Conservation (phyloP, 2,797 vertebrate genomes). For the Poecile montanus region DNA sequence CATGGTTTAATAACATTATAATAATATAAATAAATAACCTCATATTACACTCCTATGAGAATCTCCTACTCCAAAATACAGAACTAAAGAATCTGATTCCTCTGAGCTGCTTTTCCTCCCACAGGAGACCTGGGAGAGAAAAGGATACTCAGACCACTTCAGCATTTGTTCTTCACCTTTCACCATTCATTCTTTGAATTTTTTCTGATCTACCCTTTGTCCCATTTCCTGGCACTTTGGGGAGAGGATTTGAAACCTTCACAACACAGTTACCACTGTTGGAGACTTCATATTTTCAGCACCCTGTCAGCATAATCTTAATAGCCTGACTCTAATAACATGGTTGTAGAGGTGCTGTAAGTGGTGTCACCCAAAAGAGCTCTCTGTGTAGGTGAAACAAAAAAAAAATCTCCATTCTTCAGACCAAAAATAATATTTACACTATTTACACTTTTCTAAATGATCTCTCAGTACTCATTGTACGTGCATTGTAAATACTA, state of each 20-base stretch:
- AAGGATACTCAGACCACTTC: not conserved
- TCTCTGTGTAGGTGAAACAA: not conserved
- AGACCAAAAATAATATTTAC: not conserved
- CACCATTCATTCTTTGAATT: not conserved
- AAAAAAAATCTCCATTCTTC: not conserved
- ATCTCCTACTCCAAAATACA: not conserved
- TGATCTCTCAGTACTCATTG: not conserved
- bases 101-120: not conserved
- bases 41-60: rapidly evolving
- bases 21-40: not conserved
- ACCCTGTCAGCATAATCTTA: not conserved
- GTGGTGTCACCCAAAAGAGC: not conserved
- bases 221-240: not conserved
- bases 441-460: not conserved
- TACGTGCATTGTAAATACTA: not conserved
- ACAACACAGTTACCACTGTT: not conserved
- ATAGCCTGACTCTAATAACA: not conserved
- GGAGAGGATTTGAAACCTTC: not conserved
- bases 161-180: not conserved
- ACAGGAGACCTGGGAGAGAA: not conserved
- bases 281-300: not conserved
- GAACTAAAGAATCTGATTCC: not conserved
- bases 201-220: not conserved
- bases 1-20: not conserved
- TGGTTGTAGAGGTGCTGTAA: not conserved